Percentiles rank a stretch among this genome's conserved stretches.
Evolutionary conservation across 35 echinoderm and acorn worm genomes (phyloP).

Genomic region (Heliocidaris erythrogramma): DNA sequence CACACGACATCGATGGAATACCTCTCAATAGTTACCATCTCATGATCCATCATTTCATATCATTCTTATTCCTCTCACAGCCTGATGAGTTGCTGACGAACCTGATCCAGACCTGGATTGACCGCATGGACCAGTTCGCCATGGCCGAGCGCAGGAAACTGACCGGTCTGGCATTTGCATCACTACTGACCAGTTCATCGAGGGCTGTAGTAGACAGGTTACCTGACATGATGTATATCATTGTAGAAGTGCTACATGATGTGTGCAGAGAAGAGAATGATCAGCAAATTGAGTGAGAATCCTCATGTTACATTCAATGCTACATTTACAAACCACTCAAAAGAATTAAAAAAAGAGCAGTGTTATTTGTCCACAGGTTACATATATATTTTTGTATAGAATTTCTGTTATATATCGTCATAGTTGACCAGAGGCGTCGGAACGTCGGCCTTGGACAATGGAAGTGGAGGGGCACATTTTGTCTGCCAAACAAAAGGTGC

Average conservation of each 20-base stretch:
- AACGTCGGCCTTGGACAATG: too few species aligned
- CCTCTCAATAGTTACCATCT: background rate
- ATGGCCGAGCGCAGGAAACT: constrained; percentile 87
- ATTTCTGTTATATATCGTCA: background rate
- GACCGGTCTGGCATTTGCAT: constrained; percentile 70
- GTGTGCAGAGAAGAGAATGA: constrained; percentile 87
- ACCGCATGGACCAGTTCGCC: constrained; percentile 81
- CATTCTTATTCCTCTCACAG: constrained; percentile 36
- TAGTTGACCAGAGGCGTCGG: too few species aligned
- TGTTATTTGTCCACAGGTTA: too few species aligned
- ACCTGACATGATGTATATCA: constrained; percentile 77
- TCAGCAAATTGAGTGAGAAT: constrained; percentile 76
- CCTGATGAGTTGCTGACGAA: constrained; percentile 70
- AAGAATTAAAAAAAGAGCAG: too few species aligned
- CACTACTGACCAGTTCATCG: constrained; percentile 62
- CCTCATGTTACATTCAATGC: background rate
- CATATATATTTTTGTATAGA: too few species aligned
- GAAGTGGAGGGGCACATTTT: too few species aligned
- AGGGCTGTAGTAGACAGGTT: constrained; percentile 61
- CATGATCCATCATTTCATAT: background rate
- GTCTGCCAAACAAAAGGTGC: too few species aligned
- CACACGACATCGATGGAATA: too few species aligned
- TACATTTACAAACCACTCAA: too few species aligned
- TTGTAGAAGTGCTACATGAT: constrained; percentile 93
- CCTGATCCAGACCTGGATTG: constrained; percentile 73